A percentile compares a stretch with the other conserved stretches of the same genome.
phyloP scores from a whole-genome alignment of 2,797 vertebrate genomes.

The Petrocephalus sullivani region DNA sequence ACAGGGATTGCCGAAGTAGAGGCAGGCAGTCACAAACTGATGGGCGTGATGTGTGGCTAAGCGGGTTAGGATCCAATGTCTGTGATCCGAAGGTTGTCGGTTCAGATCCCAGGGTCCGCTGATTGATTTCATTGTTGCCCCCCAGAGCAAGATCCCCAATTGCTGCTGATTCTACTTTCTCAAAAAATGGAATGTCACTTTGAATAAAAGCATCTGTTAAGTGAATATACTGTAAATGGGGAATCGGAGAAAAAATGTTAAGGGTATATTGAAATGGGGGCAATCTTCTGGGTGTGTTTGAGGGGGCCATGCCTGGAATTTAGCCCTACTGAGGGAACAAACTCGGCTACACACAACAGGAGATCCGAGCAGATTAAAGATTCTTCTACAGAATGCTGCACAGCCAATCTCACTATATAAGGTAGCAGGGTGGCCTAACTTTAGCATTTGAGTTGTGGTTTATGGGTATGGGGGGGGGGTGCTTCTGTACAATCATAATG shows the following conservation, averaged over 20 bases:
- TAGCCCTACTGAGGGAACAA: not conserved
- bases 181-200: not conserved
- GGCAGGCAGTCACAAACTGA: not conserved
- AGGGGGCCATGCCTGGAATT: not conserved
- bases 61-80: not conserved
- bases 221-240: not conserved
- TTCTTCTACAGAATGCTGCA: constrained; percentile 18
- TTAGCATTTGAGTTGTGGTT: not conserved
- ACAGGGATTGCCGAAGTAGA: not conserved
- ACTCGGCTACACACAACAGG: not conserved
- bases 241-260: not conserved
- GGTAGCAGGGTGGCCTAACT: constrained; percentile 29
- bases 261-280: not conserved
- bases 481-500: not conserved
- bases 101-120: not conserved
- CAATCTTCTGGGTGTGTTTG: not conserved
- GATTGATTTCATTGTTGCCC: not conserved
- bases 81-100: not conserved
- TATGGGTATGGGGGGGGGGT: not conserved
- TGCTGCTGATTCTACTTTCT: not conserved
- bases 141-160: not conserved
- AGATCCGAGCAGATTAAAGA: constrained; percentile 31
- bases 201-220: not conserved
- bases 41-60: not conserved
- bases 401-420: constrained; percentile 51